A percentile compares a stretch with the other conserved stretches of the same genome.
Evolutionary conservation across 2,888 invertebrate genomes (phyloP).

Genomic region (Trichopoda pennipes): DNA sequence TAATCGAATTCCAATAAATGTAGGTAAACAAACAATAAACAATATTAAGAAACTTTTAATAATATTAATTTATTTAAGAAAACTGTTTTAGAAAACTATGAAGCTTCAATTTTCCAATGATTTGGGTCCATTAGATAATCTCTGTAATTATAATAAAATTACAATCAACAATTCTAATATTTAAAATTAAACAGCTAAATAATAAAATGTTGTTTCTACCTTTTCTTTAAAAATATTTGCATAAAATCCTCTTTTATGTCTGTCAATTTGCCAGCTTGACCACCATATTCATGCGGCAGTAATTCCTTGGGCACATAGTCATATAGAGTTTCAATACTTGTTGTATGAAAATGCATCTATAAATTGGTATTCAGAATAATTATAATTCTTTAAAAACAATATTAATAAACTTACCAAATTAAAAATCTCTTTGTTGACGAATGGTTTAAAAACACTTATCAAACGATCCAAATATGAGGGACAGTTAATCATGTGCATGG

Average conservation of each 20-base stretch:
- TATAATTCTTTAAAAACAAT: not conserved
- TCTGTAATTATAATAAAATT: constrained; percentile 76
- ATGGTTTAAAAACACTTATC: constrained; percentile 84
- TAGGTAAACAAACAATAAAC: too few relatives aligned
- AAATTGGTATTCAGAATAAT: constrained; percentile 2
- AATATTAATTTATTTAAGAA: not conserved
- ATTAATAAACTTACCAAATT: constrained; percentile 82
- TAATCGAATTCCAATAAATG: too few relatives aligned
- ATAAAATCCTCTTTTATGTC: constrained; percentile 84
- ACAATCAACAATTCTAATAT: not conserved
- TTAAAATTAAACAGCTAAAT: too few relatives aligned
- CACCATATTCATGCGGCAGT: constrained; percentile 77
- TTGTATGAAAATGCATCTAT: constrained; percentile 86
- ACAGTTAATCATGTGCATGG: constrained; percentile 84
- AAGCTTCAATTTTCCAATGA: constrained; percentile 84
- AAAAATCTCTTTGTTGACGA: constrained; percentile 85
- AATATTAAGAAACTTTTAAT: not conserved
- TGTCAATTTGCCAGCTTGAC: constrained; percentile 73
- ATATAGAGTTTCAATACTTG: constrained; percentile 84
- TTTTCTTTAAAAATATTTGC: constrained; percentile 83
- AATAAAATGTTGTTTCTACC: constrained; percentile 76
- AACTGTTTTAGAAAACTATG: constrained; percentile 15
- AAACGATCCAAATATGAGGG: constrained; percentile 85
- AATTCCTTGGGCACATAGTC: constrained; percentile 82
- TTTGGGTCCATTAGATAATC: constrained; percentile 84